A percentile compares a stretch with the other conserved stretches of the same genome.
These are phyloP conservation scores for Leistus spinibarbis DNA, from an alignment of 2,888 invertebrate species.

Conservation along the genomic window DNA sequence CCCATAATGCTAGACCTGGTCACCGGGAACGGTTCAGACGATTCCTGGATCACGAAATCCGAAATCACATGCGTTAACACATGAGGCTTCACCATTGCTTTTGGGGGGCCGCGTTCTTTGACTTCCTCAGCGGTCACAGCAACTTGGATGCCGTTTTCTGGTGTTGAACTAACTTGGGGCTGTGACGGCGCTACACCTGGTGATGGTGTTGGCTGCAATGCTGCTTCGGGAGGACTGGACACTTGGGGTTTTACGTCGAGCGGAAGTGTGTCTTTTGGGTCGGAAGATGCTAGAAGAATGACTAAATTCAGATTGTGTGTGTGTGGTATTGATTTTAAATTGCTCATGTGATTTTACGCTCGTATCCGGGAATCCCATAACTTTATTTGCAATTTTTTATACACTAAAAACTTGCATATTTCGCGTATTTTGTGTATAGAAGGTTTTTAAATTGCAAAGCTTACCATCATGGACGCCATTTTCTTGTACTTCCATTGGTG, in stretches of 20 bases:
- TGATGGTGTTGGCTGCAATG: constrained; percentile 49
- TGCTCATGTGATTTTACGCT: not conserved
- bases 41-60: constrained; percentile 96
- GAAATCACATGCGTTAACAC: constrained; percentile 96
- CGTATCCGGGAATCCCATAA: not conserved
- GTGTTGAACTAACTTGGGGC: constrained; percentile 41
- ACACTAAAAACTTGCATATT: not conserved
- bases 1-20: constrained; percentile 58
- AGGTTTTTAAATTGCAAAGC: not conserved
- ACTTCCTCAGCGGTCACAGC: constrained; percentile 56
- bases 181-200: constrained; percentile 53
- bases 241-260: not conserved
- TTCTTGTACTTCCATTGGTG: constrained; percentile 41
- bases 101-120: constrained; percentile 68
- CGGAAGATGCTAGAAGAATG: not conserved
- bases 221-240: constrained; percentile 5
- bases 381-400: not conserved
- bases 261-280: constrained; percentile 13
- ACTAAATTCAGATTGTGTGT: not conserved
- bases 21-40: constrained; percentile 88
- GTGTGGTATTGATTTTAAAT: not conserved
- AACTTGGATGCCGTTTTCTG: constrained; percentile 52
- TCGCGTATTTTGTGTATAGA: not conserved
- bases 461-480: constrained; percentile 26
- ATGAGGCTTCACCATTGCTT: constrained; percentile 94